Evolutionary conservation across 2,888 invertebrate species (phyloP), one percentile per base, ranked within the genome.

Genomic region (Aphrophora alni): DNA sequence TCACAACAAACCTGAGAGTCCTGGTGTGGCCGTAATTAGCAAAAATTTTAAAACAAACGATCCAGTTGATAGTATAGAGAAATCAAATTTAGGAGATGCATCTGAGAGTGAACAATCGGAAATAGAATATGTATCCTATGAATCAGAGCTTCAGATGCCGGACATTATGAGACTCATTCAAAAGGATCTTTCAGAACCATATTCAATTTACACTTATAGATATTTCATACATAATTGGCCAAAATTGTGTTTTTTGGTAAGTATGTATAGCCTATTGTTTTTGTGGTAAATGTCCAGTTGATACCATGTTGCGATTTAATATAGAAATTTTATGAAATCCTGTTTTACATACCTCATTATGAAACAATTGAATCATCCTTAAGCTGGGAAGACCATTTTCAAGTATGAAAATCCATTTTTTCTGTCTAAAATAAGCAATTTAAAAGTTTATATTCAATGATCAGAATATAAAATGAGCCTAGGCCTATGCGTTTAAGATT

Each of bases 141-240:
- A 97, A 90, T 97, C 97, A 86, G 99, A 99, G 91, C 89, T 95
- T 85, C 98, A 99, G 90, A 98, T 99, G 97, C 97, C 97, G 86
- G 96, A 97, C 89, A 99, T 99, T 86, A 99, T 99, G 98, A 94
- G 95, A 90, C 93, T 99, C 87, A 99, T 99, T 88, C 98, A 98
- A 88, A 98, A 98, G 89, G 99, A 99, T 91, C 92, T 99, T 86
- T 98, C 98, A 82, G 99, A 99, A 92, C 99, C 99, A 59, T 99
- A 99, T 91, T 99, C 99, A 85, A 99, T 99, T 91, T 99, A 99
- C 90, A 99, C 99, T 38, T 99, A 99, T 91, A 94, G 99, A 90
- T 99, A 99, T 92, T 99, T 99, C 91, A 98, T 99, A 89, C 98
- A 99, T 89, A 99, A 99, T 89, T 99, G 99, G 99, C 99, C 99